phyloP scores from a whole-genome alignment of 2,888 invertebrate species.

The Cetonia aurata region DNA sequence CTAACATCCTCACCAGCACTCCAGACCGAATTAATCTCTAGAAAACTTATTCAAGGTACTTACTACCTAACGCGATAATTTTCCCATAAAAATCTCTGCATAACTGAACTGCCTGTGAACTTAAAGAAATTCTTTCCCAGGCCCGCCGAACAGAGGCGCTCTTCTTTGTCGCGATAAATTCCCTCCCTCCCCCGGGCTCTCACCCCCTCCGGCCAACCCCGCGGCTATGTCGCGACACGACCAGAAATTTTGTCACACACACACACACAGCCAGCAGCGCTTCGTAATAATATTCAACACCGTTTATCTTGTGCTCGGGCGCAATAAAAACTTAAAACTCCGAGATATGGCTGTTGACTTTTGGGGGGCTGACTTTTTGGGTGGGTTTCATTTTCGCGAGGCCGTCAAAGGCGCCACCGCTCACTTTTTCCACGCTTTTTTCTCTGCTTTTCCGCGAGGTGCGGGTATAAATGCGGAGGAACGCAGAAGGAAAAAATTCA shows the following conservation, averaged over 20 bases:
- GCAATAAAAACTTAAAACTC: slow-evolving; percentile 39
- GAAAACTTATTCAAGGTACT: slow-evolving; percentile 26
- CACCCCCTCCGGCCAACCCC: not conserved
- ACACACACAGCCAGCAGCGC: not conserved
- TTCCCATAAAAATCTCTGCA: slow-evolving; percentile 35
- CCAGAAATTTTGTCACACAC: slow-evolving; percentile 36
- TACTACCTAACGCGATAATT: slow-evolving; percentile 24
- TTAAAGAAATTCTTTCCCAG: slow-evolving; percentile 36
- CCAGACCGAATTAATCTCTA: slow-evolving; percentile 29
- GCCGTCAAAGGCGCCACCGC: too few species aligned
- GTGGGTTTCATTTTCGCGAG: slow-evolving; percentile 17
- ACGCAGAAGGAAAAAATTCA: too few species aligned
- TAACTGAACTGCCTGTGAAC: slow-evolving; percentile 24
- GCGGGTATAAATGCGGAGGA: too few species aligned
- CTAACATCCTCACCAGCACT: slow-evolving; percentile 1
- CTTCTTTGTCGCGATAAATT: slow-evolving; percentile 34
- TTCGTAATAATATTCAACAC: slow-evolving; percentile 37
- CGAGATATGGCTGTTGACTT: slow-evolving; percentile 38
- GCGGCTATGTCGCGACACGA: slow-evolving; percentile 20
- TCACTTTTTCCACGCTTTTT: too few species aligned
- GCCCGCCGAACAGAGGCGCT: slow-evolving; percentile 25
- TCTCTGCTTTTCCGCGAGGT: too few species aligned
- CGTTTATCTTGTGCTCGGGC: slow-evolving; percentile 40
- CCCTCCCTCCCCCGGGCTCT: not conserved
- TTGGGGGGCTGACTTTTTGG: slow-evolving; percentile 27